Base-by-base conservation (phyloP, 2,113 vertebrate species). In the Tetrao urogallus region DNA sequence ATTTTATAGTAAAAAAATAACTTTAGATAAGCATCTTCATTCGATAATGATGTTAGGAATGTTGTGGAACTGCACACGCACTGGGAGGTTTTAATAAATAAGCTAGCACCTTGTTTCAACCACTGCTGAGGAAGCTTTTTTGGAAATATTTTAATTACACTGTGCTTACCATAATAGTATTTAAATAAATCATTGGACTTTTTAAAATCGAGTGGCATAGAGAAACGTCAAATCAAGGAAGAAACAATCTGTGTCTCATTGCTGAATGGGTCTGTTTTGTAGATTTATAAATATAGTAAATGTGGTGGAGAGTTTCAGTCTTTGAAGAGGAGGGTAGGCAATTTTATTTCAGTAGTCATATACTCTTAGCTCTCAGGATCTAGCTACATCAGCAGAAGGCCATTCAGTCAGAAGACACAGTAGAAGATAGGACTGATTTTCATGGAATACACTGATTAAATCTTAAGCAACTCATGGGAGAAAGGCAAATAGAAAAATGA, bases 1-100 rank as follows among this genome's bases (percentile, higher is more conserved):
- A 58, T 76, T 88, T 88, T 50, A 88, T 6, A 80, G 10, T 40
- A 90, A 90, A 73, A 13, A 13, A 75, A 43, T 21, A 40, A 61
- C 83, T 85, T 65, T 24, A 77, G 60, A n/a, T 85, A 91, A 73
- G 63, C 43, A 89, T 19, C 27, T 47, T 65, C 3, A 54, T 87
- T 86, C 24, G 45, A 8, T 13, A 52, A 40, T 19, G 61, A 60
- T 67, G 71, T 89, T 24, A 52, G 63, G 54, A 82, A 79, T 57
- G 17, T 27, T 84, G 27, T 4, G 5, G 17, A 91, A 67, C 8
- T 34, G 30, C 25, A 11, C 4, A 20, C 18, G 45, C 30, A 48
- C 47, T 43, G 17, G 10, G 16, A 81, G 3, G 5, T 36, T 78
- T 70, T 28, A 48, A 48, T 58, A 47, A 61, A 7, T 52, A 40